Conservation (phyloP, 2,113 vertebrate genomes). For the Cyrtonyx montezumae region DNA sequence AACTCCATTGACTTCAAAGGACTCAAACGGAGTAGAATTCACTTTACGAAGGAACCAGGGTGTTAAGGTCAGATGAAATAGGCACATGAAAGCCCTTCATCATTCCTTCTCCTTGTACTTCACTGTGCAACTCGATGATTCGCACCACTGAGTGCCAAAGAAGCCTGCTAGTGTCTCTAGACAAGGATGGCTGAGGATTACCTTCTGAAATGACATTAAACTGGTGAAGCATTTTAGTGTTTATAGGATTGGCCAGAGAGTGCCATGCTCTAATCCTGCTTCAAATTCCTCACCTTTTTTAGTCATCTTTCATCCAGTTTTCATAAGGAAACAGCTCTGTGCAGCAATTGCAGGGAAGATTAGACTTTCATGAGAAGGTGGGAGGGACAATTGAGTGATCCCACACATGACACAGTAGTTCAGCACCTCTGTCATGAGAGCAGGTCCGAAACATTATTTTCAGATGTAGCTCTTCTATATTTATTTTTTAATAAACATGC, state of each 20-base stretch:
- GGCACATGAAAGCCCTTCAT: constrained; percentile 16
- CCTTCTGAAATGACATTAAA: constrained; percentile 53
- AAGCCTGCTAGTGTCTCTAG: constrained; percentile 11
- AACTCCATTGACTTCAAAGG: neutral
- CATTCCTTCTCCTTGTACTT: constrained; percentile 7
- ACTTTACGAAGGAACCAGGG: neutral
- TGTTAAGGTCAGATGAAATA: constrained; percentile 39
- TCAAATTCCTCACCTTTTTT: constrained; percentile 1
- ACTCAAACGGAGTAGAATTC: neutral
- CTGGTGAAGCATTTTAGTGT: constrained; percentile 54
- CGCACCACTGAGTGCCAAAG: constrained; percentile 24
- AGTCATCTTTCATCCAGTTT: constrained; percentile 4
- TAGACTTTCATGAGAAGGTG: neutral
- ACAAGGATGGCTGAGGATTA: constrained; percentile 51
- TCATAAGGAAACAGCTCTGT: neutral
- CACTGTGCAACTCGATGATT: constrained; percentile 26
- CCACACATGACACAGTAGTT: neutral
- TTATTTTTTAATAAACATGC: too few species aligned
- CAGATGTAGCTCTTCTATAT: neutral
- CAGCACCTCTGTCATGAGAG: neutral
- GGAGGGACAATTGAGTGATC: neutral
- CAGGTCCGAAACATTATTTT: neutral
- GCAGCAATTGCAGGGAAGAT: neutral
- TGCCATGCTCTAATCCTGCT: constrained; percentile 23
- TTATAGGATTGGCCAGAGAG: constrained; percentile 19